Conservation (phyloP, 2,797 vertebrate species). For the Oophaga sylvatica region DNA sequence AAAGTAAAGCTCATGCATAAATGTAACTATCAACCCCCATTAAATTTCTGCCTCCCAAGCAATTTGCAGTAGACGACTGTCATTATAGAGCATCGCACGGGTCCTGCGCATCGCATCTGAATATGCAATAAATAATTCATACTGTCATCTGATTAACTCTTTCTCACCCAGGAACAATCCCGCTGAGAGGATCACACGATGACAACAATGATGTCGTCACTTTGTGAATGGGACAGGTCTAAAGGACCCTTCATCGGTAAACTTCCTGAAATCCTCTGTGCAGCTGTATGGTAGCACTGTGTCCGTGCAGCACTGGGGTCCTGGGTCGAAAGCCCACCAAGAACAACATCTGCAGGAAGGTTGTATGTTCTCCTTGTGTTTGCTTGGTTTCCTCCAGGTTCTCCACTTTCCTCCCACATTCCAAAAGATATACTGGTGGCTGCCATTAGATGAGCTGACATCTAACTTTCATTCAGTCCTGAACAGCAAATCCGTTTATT, state of each 20-base stretch:
- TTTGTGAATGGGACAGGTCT: not conserved
- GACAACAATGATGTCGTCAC: not conserved
- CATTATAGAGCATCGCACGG: not conserved
- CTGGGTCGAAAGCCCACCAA: no score
- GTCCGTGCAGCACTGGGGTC: not conserved
- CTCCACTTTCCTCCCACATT: no score
- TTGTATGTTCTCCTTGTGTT: no score
- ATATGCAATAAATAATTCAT: constrained; percentile 10
- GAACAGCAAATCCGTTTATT: not conserved
- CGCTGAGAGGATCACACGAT: not conserved
- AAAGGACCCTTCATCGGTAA: no score
- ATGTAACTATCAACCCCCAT: no score
- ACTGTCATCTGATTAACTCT: not conserved
- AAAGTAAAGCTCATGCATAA: no score
- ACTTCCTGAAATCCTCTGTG: no score
- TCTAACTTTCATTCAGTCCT: not conserved
- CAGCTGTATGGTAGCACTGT: not conserved
- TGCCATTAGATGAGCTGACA: not conserved
- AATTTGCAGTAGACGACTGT: not conserved
- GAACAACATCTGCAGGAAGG: no score
- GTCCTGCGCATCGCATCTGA: not conserved
- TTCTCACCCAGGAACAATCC: not conserved
- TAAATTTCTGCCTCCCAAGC: no score
- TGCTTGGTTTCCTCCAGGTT: no score
- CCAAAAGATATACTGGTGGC: not conserved